Conservation (phyloP, 2,888 invertebrate genomes). For the Conops quadrifasciatus region DNA sequence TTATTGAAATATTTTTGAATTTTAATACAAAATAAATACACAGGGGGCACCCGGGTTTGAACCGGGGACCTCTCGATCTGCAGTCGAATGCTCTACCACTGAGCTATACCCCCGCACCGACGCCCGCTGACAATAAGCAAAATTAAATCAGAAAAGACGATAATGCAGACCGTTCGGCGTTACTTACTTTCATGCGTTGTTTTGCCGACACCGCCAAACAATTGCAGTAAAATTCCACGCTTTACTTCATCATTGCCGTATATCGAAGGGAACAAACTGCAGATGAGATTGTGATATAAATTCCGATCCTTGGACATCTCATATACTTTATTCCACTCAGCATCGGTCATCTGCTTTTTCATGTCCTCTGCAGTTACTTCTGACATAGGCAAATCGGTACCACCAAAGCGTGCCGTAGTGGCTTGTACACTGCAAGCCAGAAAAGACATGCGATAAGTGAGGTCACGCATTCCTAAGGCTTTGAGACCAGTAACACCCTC, state of each 20-base stretch:
- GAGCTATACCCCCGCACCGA: conserved; percentile 55
- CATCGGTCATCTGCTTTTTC: conserved; percentile 92
- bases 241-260: conserved; percentile 98
- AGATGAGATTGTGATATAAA: conserved; percentile 88
- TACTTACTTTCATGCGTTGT: conserved; percentile 80
- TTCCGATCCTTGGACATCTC: conserved; percentile 96
- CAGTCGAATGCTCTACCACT: conserved; percentile 62
- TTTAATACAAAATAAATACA: conserved; percentile 17
- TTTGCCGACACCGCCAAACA: conserved; percentile 97
- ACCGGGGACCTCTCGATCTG: conserved; percentile 62
- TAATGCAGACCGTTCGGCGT: too few relatives aligned
- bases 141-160: conserved; percentile 25
- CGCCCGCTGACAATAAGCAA: background rate
- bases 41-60: conserved; percentile 59
- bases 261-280: conserved; percentile 93
- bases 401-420: conserved; percentile 87
- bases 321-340: conserved; percentile 94
- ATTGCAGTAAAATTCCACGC: conserved; percentile 87
- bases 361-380: conserved; percentile 91
- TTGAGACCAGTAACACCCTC: conserved; percentile 87
- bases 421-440: conserved; percentile 91
- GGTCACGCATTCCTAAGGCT: conserved; percentile 84
- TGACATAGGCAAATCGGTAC: conserved; percentile 82
- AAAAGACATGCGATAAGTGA: conserved; percentile 88
- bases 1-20: too few relatives aligned